Base-by-base conservation (phyloP, 2,888 invertebrate genomes). In the Adineta ricciae region DNA sequence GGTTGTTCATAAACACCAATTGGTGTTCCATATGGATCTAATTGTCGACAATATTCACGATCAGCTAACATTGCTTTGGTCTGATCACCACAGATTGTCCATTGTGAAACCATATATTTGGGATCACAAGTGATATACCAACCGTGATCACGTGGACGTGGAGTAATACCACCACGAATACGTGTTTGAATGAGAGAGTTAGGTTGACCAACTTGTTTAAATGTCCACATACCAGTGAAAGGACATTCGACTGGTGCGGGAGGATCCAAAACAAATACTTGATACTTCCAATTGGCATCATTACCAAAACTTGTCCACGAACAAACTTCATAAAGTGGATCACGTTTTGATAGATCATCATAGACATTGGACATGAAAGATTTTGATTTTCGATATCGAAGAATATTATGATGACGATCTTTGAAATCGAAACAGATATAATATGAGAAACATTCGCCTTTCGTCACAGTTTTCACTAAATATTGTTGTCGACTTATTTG, bases 391-490 rank as follows among this genome's bases (percentile, higher is more conserved):
- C 92, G 88, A 90, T 94, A 98, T 87, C 97, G 92, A 88, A 98
- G 96, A 86, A 98, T 92, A 90, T 97, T 97, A 90, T 97, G 97
- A 92, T 97, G 97, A 86, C 95, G 93, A 0, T 96, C 95, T 84
- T 97, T 94, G 90, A 98, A 96, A 89, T 98, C 96, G 88, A 97
- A 97, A 89, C 98, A 98, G 14, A 97, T 94, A 89, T 95, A 97
- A 93, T 98, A 87, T 64, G 88, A 91, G 89, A 90, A 94, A 94
- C 94, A 94, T 91, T 97, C 97, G 90, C 97, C 97, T 0, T 97
- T 96, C 1, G 96, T 96, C 16, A 97, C 93, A 86, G 97, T 93
- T 0, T 97, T 96, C 95, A 98, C 96, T 94, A 98, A 95, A 86
- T 95, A 94, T 87, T 97, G 92, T 52, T 94, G 93, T 88, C 96